phyloP scores from a whole-genome alignment of 2,888 invertebrate genomes.

The Operophtera brumata region DNA sequence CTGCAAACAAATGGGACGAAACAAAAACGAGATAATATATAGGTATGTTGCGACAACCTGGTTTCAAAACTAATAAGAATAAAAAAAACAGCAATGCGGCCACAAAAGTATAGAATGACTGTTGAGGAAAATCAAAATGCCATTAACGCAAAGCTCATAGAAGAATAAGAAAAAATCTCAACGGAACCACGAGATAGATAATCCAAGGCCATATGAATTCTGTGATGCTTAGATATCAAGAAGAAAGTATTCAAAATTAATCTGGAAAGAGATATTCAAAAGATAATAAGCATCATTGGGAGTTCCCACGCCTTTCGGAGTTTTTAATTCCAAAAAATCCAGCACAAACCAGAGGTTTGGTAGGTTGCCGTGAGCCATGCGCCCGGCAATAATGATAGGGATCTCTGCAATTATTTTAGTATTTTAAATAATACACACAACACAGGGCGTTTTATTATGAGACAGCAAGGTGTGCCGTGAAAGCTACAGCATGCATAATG shows the following conservation, averaged over 20 bases:
- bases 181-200: background rate
- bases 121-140: slow-evolving; percentile 27
- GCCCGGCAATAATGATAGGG: slow-evolving; percentile 69
- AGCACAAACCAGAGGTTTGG: slow-evolving; percentile 35
- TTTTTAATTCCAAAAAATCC: slow-evolving; percentile 51
- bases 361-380: slow-evolving; percentile 64
- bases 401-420: slow-evolving; percentile 67
- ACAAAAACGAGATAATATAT: slow-evolving; percentile 53
- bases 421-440: slow-evolving; percentile 54
- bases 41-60: slow-evolving; percentile 49
- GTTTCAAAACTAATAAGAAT: slow-evolving; percentile 43
- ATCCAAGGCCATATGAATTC: background rate
- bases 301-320: slow-evolving; percentile 39
- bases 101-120: slow-evolving; percentile 42
- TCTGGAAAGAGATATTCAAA: slow-evolving; percentile 55
- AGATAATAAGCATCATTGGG: slow-evolving; percentile 51
- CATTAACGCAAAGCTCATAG: slow-evolving; percentile 20
- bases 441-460: slow-evolving; percentile 31
- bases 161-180: slow-evolving; percentile 8
- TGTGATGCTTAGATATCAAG: slow-evolving; percentile 1
- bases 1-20: slow-evolving; percentile 58
- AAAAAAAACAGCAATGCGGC: slow-evolving; percentile 51
- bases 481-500: slow-evolving; percentile 51
- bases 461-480: slow-evolving; percentile 46
- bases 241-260: slow-evolving; percentile 31